A percentile compares a stretch with the other conserved stretches of the same genome.
Evolutionary conservation across 2,888 invertebrate genomes (phyloP).

Genomic region (Andrena marginata): DNA sequence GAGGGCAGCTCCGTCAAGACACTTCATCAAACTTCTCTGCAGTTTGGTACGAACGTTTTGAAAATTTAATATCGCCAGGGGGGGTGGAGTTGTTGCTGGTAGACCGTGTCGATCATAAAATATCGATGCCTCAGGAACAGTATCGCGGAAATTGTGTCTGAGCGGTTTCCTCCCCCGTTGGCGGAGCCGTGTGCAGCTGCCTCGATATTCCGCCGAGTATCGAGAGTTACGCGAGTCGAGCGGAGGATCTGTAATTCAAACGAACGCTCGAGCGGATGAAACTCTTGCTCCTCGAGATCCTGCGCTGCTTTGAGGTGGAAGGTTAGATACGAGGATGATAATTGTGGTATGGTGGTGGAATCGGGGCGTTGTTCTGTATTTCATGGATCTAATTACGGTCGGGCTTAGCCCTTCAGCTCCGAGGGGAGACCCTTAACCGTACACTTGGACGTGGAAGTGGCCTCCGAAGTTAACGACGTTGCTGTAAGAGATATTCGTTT

Average conservation of each 20-base stretch:
- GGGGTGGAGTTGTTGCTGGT: not conserved
- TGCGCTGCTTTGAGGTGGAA: too few relatives aligned
- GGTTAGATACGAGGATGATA: too few relatives aligned
- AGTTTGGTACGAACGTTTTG: not conserved
- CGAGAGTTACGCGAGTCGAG: not conserved
- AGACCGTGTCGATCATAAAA: not conserved
- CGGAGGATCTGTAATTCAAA: not conserved
- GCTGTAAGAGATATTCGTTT: constrained; percentile 40
- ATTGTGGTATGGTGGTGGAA: not conserved
- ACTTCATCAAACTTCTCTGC: not conserved
- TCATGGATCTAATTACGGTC: constrained; percentile 24
- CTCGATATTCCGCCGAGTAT: not conserved
- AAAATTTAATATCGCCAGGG: too few relatives aligned
- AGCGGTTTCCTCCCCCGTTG: not conserved
- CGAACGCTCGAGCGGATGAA: not conserved
- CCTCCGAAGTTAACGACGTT: constrained; percentile 36
- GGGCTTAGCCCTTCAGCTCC: constrained; percentile 11
- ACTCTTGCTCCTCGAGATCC: not conserved
- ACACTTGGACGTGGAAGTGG: constrained; percentile 35
- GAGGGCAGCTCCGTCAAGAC: not conserved
- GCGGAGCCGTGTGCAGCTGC: not conserved
- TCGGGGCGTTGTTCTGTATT: constrained; percentile 20
- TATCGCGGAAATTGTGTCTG: constrained; percentile 3
- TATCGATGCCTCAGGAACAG: not conserved
- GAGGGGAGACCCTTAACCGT: constrained; percentile 16